Percentiles rank a stretch among this genome's conserved stretches.
Conservation (phyloP, 2,888 invertebrate genomes). For the Scotopteryx bipunctaria region DNA sequence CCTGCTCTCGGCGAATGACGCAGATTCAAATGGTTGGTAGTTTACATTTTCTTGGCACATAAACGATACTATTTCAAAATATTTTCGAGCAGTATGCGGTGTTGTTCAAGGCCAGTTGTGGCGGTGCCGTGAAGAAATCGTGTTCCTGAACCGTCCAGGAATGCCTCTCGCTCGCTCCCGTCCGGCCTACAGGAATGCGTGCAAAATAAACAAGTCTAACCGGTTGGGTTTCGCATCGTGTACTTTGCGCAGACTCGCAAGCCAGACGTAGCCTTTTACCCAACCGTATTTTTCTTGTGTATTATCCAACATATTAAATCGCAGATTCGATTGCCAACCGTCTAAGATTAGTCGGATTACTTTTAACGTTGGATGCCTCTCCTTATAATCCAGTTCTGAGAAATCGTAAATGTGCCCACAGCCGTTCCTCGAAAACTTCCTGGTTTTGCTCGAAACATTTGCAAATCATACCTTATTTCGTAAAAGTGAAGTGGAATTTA, state of each 20-base stretch:
- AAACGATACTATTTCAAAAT: conserved; percentile 49
- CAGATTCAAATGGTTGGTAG: conserved; percentile 45
- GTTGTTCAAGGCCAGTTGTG: conserved; percentile 69
- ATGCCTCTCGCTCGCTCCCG: conserved; percentile 72
- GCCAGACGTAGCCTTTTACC: conserved; percentile 59
- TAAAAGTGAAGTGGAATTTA: too few species aligned
- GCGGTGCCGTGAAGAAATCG: conserved; percentile 59
- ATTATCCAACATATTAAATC: conserved; percentile 41
- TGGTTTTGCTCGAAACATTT: background rate
- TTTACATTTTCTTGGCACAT: conserved; percentile 45
- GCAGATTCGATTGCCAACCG: conserved; percentile 41
- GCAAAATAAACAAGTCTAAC: conserved; percentile 81
- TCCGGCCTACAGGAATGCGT: conserved; percentile 74
- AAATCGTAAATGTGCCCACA: conserved; percentile 13
- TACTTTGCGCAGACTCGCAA: conserved; percentile 60
- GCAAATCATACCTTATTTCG: background rate
- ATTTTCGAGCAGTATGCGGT: conserved; percentile 49
- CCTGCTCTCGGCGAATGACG: conserved; percentile 44
- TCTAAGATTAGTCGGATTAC: conserved; percentile 44
- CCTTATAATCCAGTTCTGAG: conserved; percentile 18
- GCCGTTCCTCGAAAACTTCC: background rate
- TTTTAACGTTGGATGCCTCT: conserved; percentile 29
- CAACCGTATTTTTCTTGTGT: conserved; percentile 53
- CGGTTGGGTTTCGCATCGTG: conserved; percentile 71
- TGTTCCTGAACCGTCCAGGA: conserved; percentile 71